A percentile compares a stretch with the other conserved stretches of the same genome.
Conservation (phyloP, 1,140 invertebrate species). For the Chymomyza costata region DNA sequence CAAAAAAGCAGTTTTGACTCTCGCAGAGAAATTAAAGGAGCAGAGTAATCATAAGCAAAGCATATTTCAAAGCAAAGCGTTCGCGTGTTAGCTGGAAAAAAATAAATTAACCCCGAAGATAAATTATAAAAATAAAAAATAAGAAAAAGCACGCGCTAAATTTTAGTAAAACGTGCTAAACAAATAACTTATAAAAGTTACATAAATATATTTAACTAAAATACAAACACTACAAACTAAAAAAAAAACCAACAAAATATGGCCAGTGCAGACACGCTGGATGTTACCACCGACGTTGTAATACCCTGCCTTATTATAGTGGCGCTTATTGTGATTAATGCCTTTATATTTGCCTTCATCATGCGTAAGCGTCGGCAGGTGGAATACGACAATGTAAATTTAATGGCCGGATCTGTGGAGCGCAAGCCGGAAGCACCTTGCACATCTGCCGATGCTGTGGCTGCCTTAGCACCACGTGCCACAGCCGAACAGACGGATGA, state of each 20-base stretch:
- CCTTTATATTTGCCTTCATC: slow-evolving; percentile 42
- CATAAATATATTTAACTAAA: too few species aligned
- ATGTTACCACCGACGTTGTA: slow-evolving; percentile 49
- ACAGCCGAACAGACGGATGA: background rate
- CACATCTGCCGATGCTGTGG: background rate
- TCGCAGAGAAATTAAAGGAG: background rate
- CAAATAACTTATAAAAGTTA: slow-evolving; percentile 28
- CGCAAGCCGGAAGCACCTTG: background rate
- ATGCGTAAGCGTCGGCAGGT: slow-evolving; percentile 41
- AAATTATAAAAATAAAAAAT: background rate
- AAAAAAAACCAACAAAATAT: slow-evolving; percentile 10
- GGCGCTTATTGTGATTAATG: slow-evolving; percentile 43
- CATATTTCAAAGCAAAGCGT: too few species aligned
- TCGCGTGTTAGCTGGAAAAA: slow-evolving; percentile 26
- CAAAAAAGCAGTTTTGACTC: too few species aligned
- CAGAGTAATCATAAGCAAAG: too few species aligned
- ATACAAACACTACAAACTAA: background rate
- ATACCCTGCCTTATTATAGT: slow-evolving; percentile 39
- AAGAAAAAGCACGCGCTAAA: slow-evolving; percentile 61
- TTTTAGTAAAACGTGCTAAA: slow-evolving; percentile 52
- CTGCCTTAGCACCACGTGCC: slow-evolving; percentile 1
- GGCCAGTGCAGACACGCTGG: slow-evolving; percentile 33
- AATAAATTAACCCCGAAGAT: slow-evolving; percentile 50
- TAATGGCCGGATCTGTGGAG: slow-evolving; percentile 5
- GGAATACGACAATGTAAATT: slow-evolving; percentile 18